phyloP scores from a whole-genome alignment of 2,797 vertebrate genomes.

The Pseudochirops cupreus region DNA sequence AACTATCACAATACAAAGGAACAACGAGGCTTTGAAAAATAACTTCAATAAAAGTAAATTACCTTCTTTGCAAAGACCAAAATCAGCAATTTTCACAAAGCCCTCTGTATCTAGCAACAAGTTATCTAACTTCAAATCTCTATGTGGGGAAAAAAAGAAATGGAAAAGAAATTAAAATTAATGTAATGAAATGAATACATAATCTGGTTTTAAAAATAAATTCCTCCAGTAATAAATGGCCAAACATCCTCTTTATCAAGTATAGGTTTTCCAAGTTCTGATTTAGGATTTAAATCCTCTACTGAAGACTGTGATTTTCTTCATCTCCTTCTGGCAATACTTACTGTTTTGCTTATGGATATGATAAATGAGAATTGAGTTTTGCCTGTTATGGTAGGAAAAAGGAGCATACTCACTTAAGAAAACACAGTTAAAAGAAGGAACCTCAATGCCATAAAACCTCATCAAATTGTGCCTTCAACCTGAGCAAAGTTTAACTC shows the following conservation, averaged over 20 bases:
- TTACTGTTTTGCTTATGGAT: constrained; percentile 11
- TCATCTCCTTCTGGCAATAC: constrained; percentile 28
- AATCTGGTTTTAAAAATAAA: constrained; percentile 8
- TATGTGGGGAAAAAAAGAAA: constrained; percentile 77
- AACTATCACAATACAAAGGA: constrained; percentile 62
- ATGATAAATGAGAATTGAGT: constrained; percentile 29
- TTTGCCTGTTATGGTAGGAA: constrained; percentile 18
- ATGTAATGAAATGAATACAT: constrained; percentile 45
- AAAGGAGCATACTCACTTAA: constrained; percentile 44
- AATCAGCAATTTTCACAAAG: constrained; percentile 99
- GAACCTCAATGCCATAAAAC: not conserved
- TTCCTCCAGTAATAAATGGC: constrained; percentile 40
- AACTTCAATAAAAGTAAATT: constrained; percentile 70
- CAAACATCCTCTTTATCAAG: constrained; percentile 49
- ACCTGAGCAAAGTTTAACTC: not conserved
- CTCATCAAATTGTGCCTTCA: constrained; percentile 6
- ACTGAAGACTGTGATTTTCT: constrained; percentile 35
- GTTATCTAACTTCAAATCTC: constrained; percentile 97
- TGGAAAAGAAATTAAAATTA: constrained; percentile 70
- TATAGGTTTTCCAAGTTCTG: constrained; percentile 48
- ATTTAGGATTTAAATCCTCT: constrained; percentile 45
- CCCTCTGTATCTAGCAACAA: constrained; percentile 98
- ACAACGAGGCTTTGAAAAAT: constrained; percentile 49
- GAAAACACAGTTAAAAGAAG: constrained; percentile 47
- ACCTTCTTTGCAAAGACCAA: constrained; percentile 99